Percentiles rank a stretch among this genome's conserved stretches.
Conservation (phyloP, 2,113 vertebrate species). For the Lepus timidus region DNA sequence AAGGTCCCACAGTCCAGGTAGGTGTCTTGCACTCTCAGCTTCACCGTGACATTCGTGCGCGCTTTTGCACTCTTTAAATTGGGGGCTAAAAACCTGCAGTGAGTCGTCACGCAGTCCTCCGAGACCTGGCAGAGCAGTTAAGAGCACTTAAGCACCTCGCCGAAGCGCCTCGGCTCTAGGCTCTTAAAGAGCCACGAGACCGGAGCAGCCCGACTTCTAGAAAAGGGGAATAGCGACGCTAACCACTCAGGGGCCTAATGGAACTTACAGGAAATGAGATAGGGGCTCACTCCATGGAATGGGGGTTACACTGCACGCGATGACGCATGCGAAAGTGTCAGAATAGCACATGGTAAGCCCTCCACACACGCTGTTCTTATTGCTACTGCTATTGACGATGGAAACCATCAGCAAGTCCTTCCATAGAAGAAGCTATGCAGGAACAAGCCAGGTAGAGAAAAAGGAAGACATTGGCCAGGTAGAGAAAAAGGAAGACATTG, state of each 20-base stretch:
- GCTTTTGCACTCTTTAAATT: conserved; percentile 82
- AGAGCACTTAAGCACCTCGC: background rate
- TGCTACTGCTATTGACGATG: background rate
- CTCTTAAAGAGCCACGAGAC: background rate
- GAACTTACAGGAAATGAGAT: background rate
- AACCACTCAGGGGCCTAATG: background rate
- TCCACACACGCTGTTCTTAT: background rate
- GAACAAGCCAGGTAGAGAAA: background rate
- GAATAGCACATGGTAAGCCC: background rate
- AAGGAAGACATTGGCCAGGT: background rate
- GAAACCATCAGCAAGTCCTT: background rate
- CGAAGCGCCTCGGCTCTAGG: background rate
- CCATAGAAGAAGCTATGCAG: background rate
- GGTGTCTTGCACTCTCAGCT: conserved; percentile 86
- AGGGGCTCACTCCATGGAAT: background rate
- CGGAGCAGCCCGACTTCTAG: background rate
- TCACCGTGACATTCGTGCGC: conserved; percentile 80
- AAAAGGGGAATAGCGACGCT: background rate
- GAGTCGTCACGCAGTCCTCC: conserved; percentile 74
- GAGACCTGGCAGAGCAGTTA: conserved; percentile 82
- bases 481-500: background rate
- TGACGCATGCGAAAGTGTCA: background rate
- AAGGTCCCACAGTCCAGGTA: conserved; percentile 85
- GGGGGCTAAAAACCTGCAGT: conserved; percentile 86
- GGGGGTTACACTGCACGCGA: background rate